These are phyloP conservation scores for Notolepis coatsorum DNA, from an alignment of 2,797 vertebrate species.

Conservation along the genomic window DNA sequence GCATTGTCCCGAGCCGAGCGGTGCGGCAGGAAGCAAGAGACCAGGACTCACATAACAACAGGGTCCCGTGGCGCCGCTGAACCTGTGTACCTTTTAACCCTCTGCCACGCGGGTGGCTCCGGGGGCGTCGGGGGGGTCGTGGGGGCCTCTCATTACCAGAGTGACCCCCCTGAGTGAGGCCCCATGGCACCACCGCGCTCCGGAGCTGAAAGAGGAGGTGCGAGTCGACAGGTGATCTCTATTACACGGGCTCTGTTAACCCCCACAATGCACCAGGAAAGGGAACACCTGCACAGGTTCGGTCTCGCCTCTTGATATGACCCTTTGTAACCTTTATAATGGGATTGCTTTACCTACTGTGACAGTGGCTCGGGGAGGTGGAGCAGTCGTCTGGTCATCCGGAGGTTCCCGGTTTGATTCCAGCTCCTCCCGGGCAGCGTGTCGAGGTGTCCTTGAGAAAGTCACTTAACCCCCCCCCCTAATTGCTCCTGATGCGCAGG, in stretches of 20 bases:
- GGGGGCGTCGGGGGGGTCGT: constrained; percentile 1
- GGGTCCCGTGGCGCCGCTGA: no score
- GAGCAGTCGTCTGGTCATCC: constrained; percentile 4
- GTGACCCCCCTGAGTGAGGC: constrained; percentile 60
- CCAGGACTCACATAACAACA: no score
- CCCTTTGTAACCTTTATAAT: constrained; percentile 31
- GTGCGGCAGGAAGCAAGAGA: no score
- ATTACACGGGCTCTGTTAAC: constrained; percentile 54
- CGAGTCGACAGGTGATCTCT: constrained; percentile 71
- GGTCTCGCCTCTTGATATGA: constrained; percentile 69
- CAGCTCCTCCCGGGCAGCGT: no score
- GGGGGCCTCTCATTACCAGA: constrained; percentile 62
- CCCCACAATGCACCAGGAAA: constrained; percentile 52
- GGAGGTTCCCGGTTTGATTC: no score
- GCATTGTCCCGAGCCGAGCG: no score
- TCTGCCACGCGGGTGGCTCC: constrained; percentile 51
- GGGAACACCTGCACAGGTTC: constrained; percentile 67
- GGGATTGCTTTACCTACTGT: constrained; percentile 17
- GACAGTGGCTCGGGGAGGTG: no score
- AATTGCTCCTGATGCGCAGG: no score
- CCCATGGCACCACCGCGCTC: constrained; percentile 63
- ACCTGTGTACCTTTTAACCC: constrained; percentile 49
- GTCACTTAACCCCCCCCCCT: no score
- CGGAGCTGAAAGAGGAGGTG: constrained; percentile 69
- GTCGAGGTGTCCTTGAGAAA: no score